Conservation (phyloP, 2,113 vertebrate species). For the Poeciliopsis occidentalis region DNA sequence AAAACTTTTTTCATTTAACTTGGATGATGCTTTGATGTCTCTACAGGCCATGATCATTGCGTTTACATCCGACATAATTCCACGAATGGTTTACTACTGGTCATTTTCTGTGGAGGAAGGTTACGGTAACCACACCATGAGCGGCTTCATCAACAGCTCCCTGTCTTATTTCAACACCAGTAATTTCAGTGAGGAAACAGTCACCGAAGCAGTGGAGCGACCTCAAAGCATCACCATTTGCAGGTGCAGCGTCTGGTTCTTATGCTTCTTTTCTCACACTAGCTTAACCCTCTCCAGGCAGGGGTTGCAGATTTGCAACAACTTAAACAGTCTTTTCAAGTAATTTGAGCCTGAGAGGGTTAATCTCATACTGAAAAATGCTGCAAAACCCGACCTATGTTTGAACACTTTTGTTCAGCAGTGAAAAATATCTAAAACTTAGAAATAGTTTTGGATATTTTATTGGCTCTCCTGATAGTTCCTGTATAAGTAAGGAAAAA, state of each 20-base stretch:
- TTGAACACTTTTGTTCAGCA: too few relatives aligned
- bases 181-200: constrained; percentile 76
- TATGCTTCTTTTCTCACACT: too few relatives aligned
- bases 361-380: not conserved
- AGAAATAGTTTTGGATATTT: not conserved
- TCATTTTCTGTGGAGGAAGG: constrained; percentile 89
- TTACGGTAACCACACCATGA: constrained; percentile 81
- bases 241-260: constrained; percentile 77
- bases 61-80: constrained; percentile 96
- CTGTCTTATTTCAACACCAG: constrained; percentile 85
- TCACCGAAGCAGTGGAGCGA: fast-evolving
- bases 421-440: too few relatives aligned
- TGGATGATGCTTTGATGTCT: constrained; percentile 11
- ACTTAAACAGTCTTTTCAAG: too few relatives aligned
- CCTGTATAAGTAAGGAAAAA: not conserved
- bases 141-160: constrained; percentile 90
- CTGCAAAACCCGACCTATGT: too few relatives aligned
- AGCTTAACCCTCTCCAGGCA: too few relatives aligned
- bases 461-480: not conserved
- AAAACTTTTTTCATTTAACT: not conserved
- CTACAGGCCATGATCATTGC: constrained; percentile 93
- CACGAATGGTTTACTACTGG: constrained; percentile 95
- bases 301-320: too few relatives aligned
- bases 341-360: too few relatives aligned
- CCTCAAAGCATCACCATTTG: constrained; percentile 75